Evolutionary conservation across 2,888 invertebrate genomes (phyloP), one percentile per base, ranked within the genome.

Genomic region (Phalangium opilio): DNA sequence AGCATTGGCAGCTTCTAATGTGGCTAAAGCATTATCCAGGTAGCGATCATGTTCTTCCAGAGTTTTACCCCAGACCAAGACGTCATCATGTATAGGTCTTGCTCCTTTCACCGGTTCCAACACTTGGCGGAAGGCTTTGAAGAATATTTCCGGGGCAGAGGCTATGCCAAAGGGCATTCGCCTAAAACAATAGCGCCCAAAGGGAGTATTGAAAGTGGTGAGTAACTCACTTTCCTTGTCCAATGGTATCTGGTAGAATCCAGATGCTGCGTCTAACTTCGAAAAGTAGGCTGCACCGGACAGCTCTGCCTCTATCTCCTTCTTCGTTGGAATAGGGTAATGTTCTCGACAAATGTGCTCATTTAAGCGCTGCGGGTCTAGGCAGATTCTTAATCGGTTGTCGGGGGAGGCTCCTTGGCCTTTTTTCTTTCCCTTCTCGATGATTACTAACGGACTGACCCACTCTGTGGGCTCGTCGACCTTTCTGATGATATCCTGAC

Each of bases 231-330:
- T 58, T 18, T 61, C 59, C 1, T 57, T 58, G 32, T 59, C 57
- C 21, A 64, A 54, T 54, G 61, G 60, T n/a, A 64, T 39, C 45
- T 66, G 63, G 50, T 63, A 55, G 43, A 64, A 66, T 1, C 64
- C 63, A 44, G 57, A 56, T 2, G 49, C 47, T 15, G 64, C 54
- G 54, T 64, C 62, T 40, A 58, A 27, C 5, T 56, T 53, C 39
- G 55, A 51, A 48, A 58, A 62, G 41, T 51, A 49, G 43, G 52
- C 50, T 20, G 57, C 58, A 27, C 55, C 55, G 38, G 45, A 48
- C 21, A 63, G 44, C 10, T 51, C 50, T 5, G 58, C 52, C 46
- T 60, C 58, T 32, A 63, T 55, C 39, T 62, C 60, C 19, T 61
- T 60, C 14, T 57, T 52, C 44, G 51, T 45, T 1, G 61, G 62